Base-by-base conservation (phyloP, 2,888 invertebrate genomes). In the Synergus itoensis region DNA sequence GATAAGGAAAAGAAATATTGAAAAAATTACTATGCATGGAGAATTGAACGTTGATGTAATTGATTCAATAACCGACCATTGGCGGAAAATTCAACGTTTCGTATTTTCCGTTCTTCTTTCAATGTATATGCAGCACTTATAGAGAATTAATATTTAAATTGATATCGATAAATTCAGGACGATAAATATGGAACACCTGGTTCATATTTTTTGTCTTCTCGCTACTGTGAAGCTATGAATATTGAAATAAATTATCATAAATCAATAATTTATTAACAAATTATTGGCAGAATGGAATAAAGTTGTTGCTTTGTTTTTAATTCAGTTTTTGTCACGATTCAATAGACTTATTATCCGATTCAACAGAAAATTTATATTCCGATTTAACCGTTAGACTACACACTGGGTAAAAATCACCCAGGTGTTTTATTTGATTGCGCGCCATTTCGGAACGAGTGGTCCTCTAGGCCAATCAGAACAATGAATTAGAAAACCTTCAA, bases 161-260 rank as follows among this genome's bases (percentile, higher is more conserved):
- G 36, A 73, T 53, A 48, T 16, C 53, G 48, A 9, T 73, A n/a
- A 53, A 73, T 53, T 53, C n/a, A 73, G 21, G 45, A 36, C 53
- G 36, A 73, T 73, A 73, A 73, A 73, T 73, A 73, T 53, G 53
- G 53, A 53, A 53, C n/a, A 28, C 36, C 36, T 28, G 53, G 53
- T 73, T 28, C 48, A 69, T 48, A 69, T 69, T 73, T 73, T 73
- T 73, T 28, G 48, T 53, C 53, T 36, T 73, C 36, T 36, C 73
- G 5, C 73, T n/a, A 36, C 9, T 9, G n/a, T n/a, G 36, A 36
- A 28, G n/a, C 73, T 53, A 73, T 73, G 73, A 73, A 73, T 73
- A 73, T 73, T 73, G 36, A 73, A 28, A 73, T 73, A 53, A 53
- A 73, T 73, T 73, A 73, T 53, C 73, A 28, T 53, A 28, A 73